Conservation (phyloP, 2,113 vertebrate species). For the Semnornis frantzii region DNA sequence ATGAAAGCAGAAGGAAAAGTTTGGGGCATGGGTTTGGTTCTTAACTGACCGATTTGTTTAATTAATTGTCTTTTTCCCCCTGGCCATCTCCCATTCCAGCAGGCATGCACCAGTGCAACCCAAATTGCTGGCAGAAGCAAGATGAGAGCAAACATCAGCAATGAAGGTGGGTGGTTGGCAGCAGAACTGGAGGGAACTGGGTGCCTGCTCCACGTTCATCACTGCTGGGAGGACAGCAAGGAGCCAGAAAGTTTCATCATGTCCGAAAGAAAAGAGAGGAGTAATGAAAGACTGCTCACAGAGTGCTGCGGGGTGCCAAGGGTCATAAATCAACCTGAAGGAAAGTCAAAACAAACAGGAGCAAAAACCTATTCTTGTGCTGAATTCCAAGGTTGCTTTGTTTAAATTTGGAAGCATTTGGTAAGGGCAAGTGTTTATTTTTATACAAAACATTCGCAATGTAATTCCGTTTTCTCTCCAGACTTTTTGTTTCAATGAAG, state of each 20-base stretch:
- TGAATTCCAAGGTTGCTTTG: conserved; percentile 15
- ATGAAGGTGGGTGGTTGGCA: not conserved
- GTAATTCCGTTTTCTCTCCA: not conserved
- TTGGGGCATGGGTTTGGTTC: not conserved
- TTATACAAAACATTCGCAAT: not conserved
- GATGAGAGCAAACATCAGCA: fast-evolving
- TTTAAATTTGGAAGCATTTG: not conserved
- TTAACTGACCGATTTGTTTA: not conserved
- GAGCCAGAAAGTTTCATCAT: conserved; percentile 57
- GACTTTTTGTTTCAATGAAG: not conserved
- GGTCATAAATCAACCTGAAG: conserved; percentile 49
- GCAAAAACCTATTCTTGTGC: not conserved
- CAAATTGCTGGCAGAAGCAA: not conserved
- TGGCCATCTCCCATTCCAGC: not conserved
- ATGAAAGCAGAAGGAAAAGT: not conserved
- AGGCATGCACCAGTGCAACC: not conserved
- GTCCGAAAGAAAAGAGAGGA: conserved; percentile 29
- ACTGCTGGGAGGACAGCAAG: conserved; percentile 6
- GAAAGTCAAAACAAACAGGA: conserved; percentile 48
- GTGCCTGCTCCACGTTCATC: not conserved
- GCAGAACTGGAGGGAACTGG: not conserved
- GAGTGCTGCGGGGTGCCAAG: not conserved
- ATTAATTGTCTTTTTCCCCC: not conserved
- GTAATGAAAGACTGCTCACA: conserved; percentile 46
- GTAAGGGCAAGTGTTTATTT: not conserved